A percentile compares a stretch with the other conserved stretches of the same genome.
These are phyloP conservation scores for Cerceris ruficornis DNA, from an alignment of 2,888 invertebrate genomes.

Conservation along the genomic window DNA sequence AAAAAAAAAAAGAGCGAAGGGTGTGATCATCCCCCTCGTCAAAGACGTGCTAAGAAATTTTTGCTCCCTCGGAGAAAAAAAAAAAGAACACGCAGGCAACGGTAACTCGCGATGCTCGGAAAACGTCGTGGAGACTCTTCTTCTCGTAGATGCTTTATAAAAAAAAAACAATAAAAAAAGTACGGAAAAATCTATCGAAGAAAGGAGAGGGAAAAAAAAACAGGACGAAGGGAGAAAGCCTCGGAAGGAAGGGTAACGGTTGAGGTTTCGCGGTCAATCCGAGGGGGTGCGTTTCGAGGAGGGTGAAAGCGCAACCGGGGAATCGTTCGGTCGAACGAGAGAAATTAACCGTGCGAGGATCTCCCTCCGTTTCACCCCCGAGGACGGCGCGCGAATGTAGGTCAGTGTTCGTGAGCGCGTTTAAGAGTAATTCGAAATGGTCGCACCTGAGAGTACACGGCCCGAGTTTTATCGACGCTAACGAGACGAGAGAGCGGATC, in stretches of 20 bases:
- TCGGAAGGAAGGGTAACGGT: background rate
- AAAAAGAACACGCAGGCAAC: background rate
- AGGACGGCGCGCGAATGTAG: slow-evolving; percentile 42
- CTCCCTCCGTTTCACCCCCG: background rate
- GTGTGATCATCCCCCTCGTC: slow-evolving; percentile 61
- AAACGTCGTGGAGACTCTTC: background rate
- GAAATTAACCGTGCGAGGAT: slow-evolving; percentile 42
- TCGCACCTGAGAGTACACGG: slow-evolving; percentile 34
- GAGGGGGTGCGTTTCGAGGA: background rate
- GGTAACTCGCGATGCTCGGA: background rate
- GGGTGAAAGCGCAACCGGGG: background rate
- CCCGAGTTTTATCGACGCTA: slow-evolving; percentile 15
- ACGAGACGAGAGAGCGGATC: background rate
- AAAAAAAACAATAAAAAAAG: slow-evolving; percentile 22
- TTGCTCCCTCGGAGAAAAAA: slow-evolving; percentile 51
- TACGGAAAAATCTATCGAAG: slow-evolving; percentile 9
- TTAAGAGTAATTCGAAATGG: slow-evolving; percentile 47
- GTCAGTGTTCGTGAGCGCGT: slow-evolving; percentile 57
- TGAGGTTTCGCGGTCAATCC: background rate
- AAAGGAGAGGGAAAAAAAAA: background rate
- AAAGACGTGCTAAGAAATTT: slow-evolving; percentile 63
- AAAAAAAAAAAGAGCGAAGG: slow-evolving; percentile 2
- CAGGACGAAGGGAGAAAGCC: background rate
- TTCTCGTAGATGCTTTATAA: slow-evolving; percentile 24
- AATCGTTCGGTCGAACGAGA: slow-evolving; percentile 23